phyloP scores from a whole-genome alignment of 2,888 invertebrate species.

The Lasiommata megera region DNA sequence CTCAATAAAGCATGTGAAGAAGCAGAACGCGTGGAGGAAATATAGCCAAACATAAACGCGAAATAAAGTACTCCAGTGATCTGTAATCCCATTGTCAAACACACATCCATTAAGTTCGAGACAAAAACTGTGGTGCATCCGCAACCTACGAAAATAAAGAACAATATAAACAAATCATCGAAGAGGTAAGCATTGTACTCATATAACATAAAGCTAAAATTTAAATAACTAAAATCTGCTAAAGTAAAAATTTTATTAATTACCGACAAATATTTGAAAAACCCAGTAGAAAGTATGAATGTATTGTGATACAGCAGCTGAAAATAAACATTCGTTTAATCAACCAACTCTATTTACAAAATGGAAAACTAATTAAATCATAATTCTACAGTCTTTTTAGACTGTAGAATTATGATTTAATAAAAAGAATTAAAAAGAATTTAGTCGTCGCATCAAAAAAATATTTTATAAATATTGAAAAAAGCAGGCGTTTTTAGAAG shows the following conservation, averaged over 20 bases:
- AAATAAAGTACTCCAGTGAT: conserved; percentile 61
- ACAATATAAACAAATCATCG: neutral
- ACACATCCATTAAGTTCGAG: conserved; percentile 46
- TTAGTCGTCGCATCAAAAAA: no score
- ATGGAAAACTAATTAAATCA: no score
- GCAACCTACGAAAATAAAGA: conserved; percentile 44
- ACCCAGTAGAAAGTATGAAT: conserved; percentile 62
- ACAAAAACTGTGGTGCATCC: conserved; percentile 58
- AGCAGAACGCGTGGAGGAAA: conserved; percentile 59
- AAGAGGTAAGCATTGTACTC: no score
- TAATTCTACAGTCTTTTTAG: no score
- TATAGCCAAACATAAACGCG: conserved; percentile 72
- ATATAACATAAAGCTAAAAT: neutral
- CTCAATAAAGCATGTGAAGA: conserved; percentile 59
- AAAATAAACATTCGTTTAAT: conserved; percentile 26
- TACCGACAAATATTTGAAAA: conserved; percentile 66
- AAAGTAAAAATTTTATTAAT: conserved; percentile 32
- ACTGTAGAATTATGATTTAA: no score
- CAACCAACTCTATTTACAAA: conserved; percentile 16
- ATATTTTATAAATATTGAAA: no score
- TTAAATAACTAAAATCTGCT: neutral
- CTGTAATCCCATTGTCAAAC: conserved; percentile 53
- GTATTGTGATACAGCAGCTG: conserved; percentile 62
- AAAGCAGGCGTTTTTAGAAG: no score
- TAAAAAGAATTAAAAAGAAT: no score